Evolutionary conservation across 2,113 vertebrate species (phyloP).

Genomic region (Rallus limicola): DNA sequence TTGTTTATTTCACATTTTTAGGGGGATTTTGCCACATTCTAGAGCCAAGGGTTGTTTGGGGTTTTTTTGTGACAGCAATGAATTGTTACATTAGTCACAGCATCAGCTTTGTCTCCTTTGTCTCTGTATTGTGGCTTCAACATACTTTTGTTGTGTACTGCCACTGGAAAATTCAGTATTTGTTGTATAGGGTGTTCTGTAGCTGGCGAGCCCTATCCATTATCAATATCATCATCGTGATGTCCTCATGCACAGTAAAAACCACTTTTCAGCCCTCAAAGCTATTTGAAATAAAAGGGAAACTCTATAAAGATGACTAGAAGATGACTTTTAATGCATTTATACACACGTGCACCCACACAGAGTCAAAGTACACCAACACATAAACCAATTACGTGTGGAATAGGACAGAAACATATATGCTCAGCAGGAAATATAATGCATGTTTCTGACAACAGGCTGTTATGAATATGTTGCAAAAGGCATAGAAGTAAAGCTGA

Average conservation of each 20-base stretch:
- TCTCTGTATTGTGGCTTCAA: not conserved
- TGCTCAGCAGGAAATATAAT: not conserved
- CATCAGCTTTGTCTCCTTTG: not conserved
- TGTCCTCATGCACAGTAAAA: not conserved
- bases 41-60: not conserved
- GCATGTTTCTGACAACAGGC: not conserved
- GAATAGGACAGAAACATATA: not conserved
- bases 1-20: not conserved
- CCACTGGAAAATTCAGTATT: not conserved
- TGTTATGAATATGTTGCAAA: not conserved
- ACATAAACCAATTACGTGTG: not conserved
- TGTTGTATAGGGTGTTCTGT: not conserved
- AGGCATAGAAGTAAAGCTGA: not conserved
- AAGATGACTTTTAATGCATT: not conserved
- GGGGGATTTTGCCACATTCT: not conserved
- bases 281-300: not conserved
- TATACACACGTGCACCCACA: not conserved
- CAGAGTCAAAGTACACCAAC: not conserved
- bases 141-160: not conserved
- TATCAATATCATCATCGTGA: not conserved
- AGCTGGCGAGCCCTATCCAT: not conserved
- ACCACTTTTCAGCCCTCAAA: not conserved
- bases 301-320: not conserved
- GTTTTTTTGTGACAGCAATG: not conserved
- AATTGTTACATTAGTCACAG: not conserved